Percentiles rank a stretch among this genome's conserved stretches.
Evolutionary conservation across 2,113 vertebrate species (phyloP).

Genomic region (Oncorhynchus nerka): DNA sequence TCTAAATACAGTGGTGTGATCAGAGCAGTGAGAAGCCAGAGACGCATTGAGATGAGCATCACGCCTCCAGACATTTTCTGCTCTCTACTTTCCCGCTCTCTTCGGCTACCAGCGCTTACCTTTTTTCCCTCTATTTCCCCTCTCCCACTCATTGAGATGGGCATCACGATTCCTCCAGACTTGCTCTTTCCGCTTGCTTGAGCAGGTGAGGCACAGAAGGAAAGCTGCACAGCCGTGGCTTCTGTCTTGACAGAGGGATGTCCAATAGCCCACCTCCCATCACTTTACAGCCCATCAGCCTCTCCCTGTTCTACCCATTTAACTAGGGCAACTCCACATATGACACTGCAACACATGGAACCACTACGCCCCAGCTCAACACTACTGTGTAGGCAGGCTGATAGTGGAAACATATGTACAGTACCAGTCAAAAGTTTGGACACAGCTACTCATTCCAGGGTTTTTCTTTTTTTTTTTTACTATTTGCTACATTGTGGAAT

Average conservation of each 20-base stretch:
- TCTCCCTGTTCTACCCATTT: conserved; percentile 15
- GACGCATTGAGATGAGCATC: conserved; percentile 22
- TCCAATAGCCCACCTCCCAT: conserved; percentile 41
- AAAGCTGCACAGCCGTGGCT: conserved; percentile 40
- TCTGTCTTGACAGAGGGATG: conserved; percentile 7
- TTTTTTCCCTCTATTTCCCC: conserved; percentile 17
- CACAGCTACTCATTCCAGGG: too few relatives aligned
- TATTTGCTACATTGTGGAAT: too few relatives aligned
- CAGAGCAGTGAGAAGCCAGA: neutral
- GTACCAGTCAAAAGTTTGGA: too few relatives aligned
- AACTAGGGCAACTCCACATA: neutral
- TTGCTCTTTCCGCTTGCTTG: conserved; percentile 60
- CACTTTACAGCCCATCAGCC: conserved; percentile 18
- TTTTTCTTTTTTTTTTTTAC: too few relatives aligned
- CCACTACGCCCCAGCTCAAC: neutral
- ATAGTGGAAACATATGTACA: neutral
- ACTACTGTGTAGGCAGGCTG: neutral
- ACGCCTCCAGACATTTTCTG: neutral
- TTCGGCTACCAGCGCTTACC: conserved; percentile 27
- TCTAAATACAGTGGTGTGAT: neutral
- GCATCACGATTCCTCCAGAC: conserved; percentile 71
- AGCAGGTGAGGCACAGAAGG: conserved; percentile 55
- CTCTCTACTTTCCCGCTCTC: conserved; percentile 13
- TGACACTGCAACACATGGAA: neutral
- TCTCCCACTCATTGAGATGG: conserved; percentile 66